phyloP scores from a whole-genome alignment of 2,113 vertebrate species.

The Marmota monax region DNA sequence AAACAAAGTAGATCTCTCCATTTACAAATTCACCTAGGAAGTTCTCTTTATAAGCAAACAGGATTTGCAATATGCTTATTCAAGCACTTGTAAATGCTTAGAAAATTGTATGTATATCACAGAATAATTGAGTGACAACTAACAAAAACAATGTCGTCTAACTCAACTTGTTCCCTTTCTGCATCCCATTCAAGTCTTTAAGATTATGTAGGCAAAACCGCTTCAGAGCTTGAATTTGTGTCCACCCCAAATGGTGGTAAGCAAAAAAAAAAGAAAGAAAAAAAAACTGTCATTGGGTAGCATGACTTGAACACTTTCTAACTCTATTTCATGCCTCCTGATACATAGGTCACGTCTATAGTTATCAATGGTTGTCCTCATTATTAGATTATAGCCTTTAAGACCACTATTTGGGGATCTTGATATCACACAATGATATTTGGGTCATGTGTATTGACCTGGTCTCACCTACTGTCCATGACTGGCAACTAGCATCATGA shows the following conservation, averaged over 20 bases:
- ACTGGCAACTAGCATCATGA: neutral
- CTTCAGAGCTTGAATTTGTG: neutral
- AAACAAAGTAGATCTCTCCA: constrained; percentile 4
- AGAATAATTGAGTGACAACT: neutral
- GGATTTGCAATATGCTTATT: neutral
- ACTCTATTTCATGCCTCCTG: accelerated
- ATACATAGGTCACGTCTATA: neutral
- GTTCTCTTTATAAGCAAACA: neutral
- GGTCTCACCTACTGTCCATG: neutral
- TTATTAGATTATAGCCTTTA: neutral
- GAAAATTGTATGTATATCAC: neutral
- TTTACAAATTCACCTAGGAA: neutral
- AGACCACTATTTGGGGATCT: neutral
- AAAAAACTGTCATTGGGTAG: neutral
- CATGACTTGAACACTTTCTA: neutral
- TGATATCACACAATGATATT: neutral
- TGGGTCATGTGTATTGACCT: neutral
- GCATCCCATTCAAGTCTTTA: neutral
- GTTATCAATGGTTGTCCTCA: neutral
- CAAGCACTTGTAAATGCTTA: neutral
- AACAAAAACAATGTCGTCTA: neutral
- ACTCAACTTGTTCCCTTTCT: neutral
- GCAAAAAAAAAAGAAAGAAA: neutral
- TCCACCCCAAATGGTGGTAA: neutral
- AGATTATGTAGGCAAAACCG: neutral